Evolutionary conservation across 2,113 vertebrate genomes (phyloP).

Genomic region (Diphyllodes magnificus): DNA sequence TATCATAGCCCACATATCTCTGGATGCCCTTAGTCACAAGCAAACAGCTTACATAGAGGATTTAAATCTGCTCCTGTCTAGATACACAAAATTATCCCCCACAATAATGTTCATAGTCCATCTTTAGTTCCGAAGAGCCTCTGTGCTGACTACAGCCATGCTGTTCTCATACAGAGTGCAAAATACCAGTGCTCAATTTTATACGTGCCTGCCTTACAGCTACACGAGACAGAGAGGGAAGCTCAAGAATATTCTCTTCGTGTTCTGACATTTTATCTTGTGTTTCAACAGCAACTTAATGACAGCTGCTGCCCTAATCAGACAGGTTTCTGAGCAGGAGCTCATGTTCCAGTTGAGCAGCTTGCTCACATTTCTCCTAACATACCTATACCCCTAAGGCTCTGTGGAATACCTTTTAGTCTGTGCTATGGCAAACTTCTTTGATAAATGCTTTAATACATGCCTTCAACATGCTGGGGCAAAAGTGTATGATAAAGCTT

Average conservation of each 20-base stretch:
- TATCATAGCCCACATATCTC: background rate
- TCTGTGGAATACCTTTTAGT: background rate
- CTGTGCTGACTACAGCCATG: background rate
- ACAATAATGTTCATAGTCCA: background rate
- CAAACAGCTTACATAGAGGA: background rate
- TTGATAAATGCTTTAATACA: background rate
- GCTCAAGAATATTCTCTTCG: background rate
- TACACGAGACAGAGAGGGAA: background rate
- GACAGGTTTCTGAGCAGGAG: background rate
- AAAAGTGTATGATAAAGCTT: background rate
- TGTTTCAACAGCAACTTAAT: background rate
- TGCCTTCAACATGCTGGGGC: background rate
- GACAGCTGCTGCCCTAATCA: background rate
- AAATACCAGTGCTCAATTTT: background rate
- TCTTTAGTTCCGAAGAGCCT: background rate
- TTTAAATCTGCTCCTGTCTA: background rate
- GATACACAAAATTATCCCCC: background rate
- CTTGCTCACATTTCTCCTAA: background rate
- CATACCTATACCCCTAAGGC: background rate
- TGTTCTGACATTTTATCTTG: background rate
- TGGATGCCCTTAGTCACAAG: background rate
- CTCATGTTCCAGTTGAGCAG: background rate
- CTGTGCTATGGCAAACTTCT: background rate
- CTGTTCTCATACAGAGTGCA: background rate
- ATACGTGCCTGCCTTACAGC: fast-evolving